Evolutionary conservation across 2,888 invertebrate species (phyloP), one percentile per base, ranked within the genome.

Genomic region (Clusia tigrina): DNA sequence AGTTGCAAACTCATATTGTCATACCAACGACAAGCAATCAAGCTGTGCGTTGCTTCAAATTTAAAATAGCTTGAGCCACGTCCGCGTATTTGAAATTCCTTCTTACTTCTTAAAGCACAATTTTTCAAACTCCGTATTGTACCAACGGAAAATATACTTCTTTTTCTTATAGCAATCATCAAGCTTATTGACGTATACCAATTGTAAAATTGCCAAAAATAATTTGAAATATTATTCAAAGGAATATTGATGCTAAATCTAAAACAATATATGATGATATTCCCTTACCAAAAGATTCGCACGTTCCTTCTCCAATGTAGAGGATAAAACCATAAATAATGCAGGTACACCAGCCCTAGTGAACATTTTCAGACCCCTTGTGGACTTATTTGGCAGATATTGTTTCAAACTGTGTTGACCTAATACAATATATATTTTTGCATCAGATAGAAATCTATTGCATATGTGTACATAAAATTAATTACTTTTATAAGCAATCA

Each of bases 1-100:
- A 70, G 55, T 65, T 69, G 63, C 18, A 69, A 63, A 25, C 63
- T 67, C 62, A 66, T 66, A 52, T 69, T 69, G 51, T 69, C 69
- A 53, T 64, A 67, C 68, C 66, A 69, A 38, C 65, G 66, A 54
- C 66, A 69, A 61, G 63, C 65, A 67, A 67, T 56, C 37, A 69
- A 63, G 42, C 64, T 65, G 37, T 65, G 48, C 37, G 55, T 60
- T 56, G 57, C 46, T 51, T 68, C 66, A 63, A 24, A 65, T 65
- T 65, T 67, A 15, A 65, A 67, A 60, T 69, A 60, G 59, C 53
- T 54, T 42, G 66, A 67, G 57, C 67, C 67, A 32, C 67, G 62
- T 62, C 66, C 66, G 55, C 25, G 9, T 63, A 58, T 63, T 46
- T 48, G 57, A 59, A 64, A 62, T 5, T 64, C 58, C 26, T 66